A percentile compares a stretch with the other conserved stretches of the same genome.
Conservation (phyloP, 2,888 invertebrate species). For the Chromoteleia sp. region DNA sequence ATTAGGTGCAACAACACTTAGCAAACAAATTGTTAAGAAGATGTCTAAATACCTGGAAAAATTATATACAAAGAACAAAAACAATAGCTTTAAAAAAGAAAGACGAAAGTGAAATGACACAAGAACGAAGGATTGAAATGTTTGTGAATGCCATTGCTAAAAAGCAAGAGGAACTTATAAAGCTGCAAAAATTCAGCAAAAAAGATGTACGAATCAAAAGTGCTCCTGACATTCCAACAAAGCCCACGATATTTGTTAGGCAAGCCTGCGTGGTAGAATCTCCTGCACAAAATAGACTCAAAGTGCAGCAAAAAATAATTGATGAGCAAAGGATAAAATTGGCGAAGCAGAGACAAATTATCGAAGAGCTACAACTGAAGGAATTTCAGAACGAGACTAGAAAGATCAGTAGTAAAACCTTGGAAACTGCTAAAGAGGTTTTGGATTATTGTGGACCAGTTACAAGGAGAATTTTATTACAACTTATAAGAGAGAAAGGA, state of each 20-base stretch:
- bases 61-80: conserved; percentile 58
- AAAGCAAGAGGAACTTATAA: conserved; percentile 75
- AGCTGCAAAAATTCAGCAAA: conserved; percentile 38
- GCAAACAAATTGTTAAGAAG: conserved; percentile 70
- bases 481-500: conserved; percentile 79
- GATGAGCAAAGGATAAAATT: conserved; percentile 90
- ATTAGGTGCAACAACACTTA: conserved; percentile 71
- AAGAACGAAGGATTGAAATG: conserved; percentile 79
- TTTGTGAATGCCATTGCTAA: conserved; percentile 79
- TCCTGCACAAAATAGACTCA: conserved; percentile 79
- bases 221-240: conserved; percentile 39
- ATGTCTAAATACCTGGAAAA: conserved; percentile 77
- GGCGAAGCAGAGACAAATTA: conserved; percentile 90
- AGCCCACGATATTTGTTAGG: conserved; percentile 16
- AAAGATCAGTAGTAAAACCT: conserved; percentile 85
- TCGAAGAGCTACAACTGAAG: conserved; percentile 90
- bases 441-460: conserved; percentile 84
- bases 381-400: conserved; percentile 88
- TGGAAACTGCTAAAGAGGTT: conserved; percentile 86
- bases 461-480: conserved; percentile 78
- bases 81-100: conserved; percentile 57
- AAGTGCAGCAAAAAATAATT: conserved; percentile 90
- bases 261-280: conserved; percentile 71
- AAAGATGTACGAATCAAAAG: conserved; percentile 39
- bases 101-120: conserved; percentile 72